A percentile compares a stretch with the other conserved stretches of the same genome.
These are phyloP conservation scores for Cephalopholis sonnerati DNA, from an alignment of 2,113 vertebrate genomes.

Conservation along the genomic window DNA sequence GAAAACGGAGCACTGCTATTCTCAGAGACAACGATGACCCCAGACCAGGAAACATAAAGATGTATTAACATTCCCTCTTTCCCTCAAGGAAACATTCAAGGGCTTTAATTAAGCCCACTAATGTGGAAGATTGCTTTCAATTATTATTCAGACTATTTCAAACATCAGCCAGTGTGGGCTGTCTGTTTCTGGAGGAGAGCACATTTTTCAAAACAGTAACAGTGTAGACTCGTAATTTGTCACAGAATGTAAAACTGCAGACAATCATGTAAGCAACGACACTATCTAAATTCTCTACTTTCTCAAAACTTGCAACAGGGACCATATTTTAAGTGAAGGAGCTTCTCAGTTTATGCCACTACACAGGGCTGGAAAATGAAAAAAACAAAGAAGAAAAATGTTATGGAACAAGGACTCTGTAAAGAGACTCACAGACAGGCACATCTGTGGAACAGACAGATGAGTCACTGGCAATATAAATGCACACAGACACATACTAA, in stretches of 20 bases:
- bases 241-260: constrained; percentile 2
- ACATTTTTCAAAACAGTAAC: neutral
- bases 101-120: constrained; percentile 31
- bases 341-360: constrained; percentile 29
- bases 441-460: constrained; percentile 78
- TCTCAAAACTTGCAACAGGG: constrained; percentile 8
- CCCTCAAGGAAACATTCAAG: constrained; percentile 26
- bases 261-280: constrained; percentile 6
- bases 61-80: constrained; percentile 25
- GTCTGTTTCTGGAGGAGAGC: constrained; percentile 21
- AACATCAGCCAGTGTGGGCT: constrained; percentile 1
- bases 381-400: constrained; percentile 28
- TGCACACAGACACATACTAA: constrained; percentile 59
- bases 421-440: constrained; percentile 37
- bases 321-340: neutral
- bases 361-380: constrained; percentile 16
- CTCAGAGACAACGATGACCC: constrained; percentile 47
- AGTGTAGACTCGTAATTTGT: neutral
- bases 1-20: constrained; percentile 49
- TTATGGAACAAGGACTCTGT: constrained; percentile 36
- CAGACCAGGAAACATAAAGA: constrained; percentile 43
- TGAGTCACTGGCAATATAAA: constrained; percentile 64
- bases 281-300: neutral
- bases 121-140: constrained; percentile 37
- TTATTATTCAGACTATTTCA: constrained; percentile 21